phyloP scores from a whole-genome alignment of 2,113 vertebrate genomes.

The Cairina moschata region DNA sequence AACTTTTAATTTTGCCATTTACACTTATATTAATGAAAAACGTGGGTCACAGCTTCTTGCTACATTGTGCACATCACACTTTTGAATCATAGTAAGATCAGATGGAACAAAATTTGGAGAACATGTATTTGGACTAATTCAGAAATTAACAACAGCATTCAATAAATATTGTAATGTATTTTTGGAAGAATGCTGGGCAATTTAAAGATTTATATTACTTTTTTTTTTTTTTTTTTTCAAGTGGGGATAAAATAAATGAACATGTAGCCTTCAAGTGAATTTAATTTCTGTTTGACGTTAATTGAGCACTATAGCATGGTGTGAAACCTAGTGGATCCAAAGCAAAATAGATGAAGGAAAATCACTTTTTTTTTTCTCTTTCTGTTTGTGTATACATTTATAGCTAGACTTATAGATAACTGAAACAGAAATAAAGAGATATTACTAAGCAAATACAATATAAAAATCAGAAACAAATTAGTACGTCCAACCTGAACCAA shows the following conservation, averaged over 20 bases:
- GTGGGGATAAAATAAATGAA: neutral
- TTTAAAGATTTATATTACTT: neutral
- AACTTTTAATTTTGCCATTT: neutral
- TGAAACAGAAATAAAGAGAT: neutral
- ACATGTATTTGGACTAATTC: neutral
- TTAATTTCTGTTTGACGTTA: neutral
- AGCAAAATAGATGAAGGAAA: neutral
- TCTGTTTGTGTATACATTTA: neutral
- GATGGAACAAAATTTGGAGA: neutral
- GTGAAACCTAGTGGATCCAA: neutral
- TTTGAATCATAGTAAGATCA: neutral
- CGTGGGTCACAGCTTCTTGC: neutral
- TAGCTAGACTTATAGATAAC: neutral
- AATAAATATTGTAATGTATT: neutral
- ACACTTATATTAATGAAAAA: neutral
- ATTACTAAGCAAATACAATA: neutral
- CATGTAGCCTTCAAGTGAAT: neutral
- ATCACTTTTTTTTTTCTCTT: neutral
- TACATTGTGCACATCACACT: neutral
- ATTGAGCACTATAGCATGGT: neutral
- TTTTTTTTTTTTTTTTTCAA: neutral
- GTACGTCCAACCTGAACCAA: neutral
- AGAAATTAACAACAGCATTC: neutral
- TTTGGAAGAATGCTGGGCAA: neutral
- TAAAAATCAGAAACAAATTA: neutral